A percentile compares a stretch with the other conserved stretches of the same genome.
Conservation (phyloP, 2,113 vertebrate genomes). For the Rallus limicola region DNA sequence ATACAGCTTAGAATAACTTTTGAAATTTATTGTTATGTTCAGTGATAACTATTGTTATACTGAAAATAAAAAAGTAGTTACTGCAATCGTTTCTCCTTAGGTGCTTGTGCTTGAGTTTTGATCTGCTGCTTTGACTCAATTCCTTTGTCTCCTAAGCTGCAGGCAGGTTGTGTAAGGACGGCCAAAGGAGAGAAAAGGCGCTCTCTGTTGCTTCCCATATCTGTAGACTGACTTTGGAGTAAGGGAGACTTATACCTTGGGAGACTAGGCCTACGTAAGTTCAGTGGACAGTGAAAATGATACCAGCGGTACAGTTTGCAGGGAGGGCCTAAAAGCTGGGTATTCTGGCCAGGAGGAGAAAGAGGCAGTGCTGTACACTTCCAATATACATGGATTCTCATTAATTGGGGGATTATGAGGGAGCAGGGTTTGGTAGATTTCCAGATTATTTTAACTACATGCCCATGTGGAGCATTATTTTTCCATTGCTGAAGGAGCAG, state of each 20-base stretch:
- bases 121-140: neutral
- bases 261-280: neutral
- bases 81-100: neutral
- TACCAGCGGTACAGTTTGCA: neutral
- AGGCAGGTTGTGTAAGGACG: neutral
- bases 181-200: neutral
- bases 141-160: neutral
- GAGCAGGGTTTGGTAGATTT: neutral
- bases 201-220: neutral
- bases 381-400: rapidly evolving
- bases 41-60: neutral
- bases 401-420: neutral
- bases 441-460: no score
- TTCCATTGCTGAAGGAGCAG: no score
- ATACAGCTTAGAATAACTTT: neutral
- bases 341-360: neutral
- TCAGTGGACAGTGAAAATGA: no score
- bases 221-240: neutral
- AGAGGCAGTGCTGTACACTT: neutral
- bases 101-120: neutral
- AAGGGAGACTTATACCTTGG: neutral
- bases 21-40: neutral
- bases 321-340: neutral
- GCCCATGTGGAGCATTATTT: no score
- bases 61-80: neutral